Percentiles rank a stretch among this genome's conserved stretches.
These are phyloP conservation scores for Schizothorax lantsangensis DNA, from an alignment of 2,797 vertebrate species.

Conservation along the genomic window DNA sequence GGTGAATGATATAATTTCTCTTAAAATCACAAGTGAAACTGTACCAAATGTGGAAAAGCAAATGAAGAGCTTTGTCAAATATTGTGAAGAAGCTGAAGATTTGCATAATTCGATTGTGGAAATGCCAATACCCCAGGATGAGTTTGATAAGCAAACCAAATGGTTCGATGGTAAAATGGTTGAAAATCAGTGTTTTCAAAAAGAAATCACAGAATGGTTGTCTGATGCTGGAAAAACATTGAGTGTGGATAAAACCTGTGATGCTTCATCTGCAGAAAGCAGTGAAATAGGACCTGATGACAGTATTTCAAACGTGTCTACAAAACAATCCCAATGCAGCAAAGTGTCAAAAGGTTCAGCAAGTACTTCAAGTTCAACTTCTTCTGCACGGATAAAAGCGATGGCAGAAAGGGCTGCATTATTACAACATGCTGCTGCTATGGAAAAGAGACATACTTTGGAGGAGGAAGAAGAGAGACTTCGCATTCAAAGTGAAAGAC, in stretches of 20 bases:
- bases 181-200: neutral
- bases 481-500: neutral
- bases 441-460: neutral
- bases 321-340: neutral
- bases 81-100: neutral
- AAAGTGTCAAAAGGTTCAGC: neutral
- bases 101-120: neutral
- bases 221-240: neutral
- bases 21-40: neutral
- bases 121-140: neutral
- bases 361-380: neutral
- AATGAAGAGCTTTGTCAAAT: neutral
- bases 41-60: neutral
- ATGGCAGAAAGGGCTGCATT: slow-evolving; percentile 1
- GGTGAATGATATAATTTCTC: neutral
- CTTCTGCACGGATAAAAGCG: neutral
- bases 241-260: neutral
- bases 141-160: slow-evolving; percentile 9
- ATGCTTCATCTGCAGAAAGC: neutral
- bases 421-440: neutral
- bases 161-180: neutral
- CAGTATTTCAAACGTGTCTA: neutral
- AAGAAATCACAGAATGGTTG: neutral
- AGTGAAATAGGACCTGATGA: slow-evolving; percentile 16
- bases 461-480: neutral